Conservation (phyloP, 2,888 invertebrate species). For the Acanthosepion lycidas region DNA sequence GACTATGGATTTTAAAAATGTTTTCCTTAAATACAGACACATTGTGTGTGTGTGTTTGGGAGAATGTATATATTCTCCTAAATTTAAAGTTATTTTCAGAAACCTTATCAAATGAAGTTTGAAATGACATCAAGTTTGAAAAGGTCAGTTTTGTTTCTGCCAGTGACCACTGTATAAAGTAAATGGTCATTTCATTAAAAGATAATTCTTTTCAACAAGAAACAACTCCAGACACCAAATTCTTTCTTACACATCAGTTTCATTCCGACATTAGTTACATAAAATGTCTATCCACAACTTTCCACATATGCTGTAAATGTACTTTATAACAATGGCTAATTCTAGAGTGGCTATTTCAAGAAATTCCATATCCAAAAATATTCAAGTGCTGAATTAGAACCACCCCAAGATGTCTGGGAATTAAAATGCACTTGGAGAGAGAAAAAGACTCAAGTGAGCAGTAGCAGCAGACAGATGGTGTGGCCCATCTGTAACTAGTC, state of each 20-base stretch:
- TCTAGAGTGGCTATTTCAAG: conserved; percentile 11
- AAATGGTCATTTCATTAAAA: neutral
- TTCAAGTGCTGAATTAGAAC: conserved; percentile 33
- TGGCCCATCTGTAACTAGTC: conserved; percentile 33
- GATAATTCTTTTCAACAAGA: too few species aligned
- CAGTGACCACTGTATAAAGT: neutral
- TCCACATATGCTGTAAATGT: neutral
- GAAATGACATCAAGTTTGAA: too few species aligned
- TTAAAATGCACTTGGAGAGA: neutral
- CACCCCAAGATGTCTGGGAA: neutral
- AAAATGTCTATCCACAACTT: neutral
- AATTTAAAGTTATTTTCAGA: too few species aligned
- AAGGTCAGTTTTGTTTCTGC: too few species aligned
- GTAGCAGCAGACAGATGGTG: neutral
- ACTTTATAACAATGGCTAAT: conserved; percentile 33
- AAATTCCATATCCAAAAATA: neutral
- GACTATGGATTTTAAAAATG: too few species aligned
- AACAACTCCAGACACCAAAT: neutral
- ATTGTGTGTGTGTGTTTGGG: too few species aligned
- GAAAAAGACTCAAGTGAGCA: neutral
- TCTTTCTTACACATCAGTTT: neutral
- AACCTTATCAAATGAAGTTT: too few species aligned
- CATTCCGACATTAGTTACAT: neutral
- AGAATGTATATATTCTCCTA: too few species aligned
- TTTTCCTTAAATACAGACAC: too few species aligned